Conservation (phyloP, 2,113 vertebrate species). For the Mirounga angustirostris region DNA sequence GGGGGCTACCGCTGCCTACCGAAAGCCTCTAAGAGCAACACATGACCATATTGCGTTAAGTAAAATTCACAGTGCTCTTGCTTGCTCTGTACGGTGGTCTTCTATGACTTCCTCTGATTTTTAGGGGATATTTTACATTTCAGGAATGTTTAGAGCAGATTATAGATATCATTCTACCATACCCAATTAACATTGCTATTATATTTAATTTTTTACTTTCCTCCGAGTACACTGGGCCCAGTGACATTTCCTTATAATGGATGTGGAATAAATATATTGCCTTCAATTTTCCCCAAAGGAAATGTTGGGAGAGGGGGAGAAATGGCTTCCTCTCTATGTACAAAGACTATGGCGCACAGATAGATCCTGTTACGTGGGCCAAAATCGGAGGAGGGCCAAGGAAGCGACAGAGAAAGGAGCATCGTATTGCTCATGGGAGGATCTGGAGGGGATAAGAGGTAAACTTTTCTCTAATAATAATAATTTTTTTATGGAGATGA, state of each 20-base stretch:
- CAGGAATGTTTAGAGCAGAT: background rate
- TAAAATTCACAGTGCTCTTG: background rate
- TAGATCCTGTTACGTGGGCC: background rate
- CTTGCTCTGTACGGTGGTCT: background rate
- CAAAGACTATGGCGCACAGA: background rate
- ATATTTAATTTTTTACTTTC: constrained; percentile 17
- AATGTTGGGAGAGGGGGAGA: background rate
- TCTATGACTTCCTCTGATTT: background rate
- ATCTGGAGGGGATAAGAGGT: background rate
- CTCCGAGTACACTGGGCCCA: background rate
- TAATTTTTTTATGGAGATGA: background rate
- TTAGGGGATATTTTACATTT: background rate
- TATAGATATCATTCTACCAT: background rate
- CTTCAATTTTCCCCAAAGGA: constrained; percentile 36
- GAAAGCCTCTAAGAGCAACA: background rate
- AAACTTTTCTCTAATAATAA: background rate
- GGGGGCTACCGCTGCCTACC: background rate
- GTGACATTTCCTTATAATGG: constrained; percentile 27
- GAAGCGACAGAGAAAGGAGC: background rate
- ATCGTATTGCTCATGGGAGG: no score
- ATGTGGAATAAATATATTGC: background rate
- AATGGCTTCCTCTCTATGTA: background rate
- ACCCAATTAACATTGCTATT: background rate
- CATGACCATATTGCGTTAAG: background rate
- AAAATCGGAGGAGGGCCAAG: background rate